These are phyloP conservation scores for Helicoverpa assulta DNA, from an alignment of 2,888 invertebrate genomes.

Conservation along the genomic window DNA sequence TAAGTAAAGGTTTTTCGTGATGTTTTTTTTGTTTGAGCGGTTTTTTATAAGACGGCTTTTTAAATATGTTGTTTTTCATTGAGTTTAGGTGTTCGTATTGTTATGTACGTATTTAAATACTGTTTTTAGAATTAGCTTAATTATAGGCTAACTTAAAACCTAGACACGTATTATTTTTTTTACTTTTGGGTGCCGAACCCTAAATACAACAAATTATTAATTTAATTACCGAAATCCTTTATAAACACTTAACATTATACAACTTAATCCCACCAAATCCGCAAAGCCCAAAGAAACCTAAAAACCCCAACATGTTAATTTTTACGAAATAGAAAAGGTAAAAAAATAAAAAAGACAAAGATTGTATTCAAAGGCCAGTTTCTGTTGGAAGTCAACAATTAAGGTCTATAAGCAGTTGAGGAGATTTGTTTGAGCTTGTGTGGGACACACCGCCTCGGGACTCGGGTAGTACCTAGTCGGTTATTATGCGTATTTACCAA, in stretches of 20 bases:
- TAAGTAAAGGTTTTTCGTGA: slow-evolving; percentile 24
- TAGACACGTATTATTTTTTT: too few species aligned
- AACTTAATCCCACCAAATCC: not conserved
- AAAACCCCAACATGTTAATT: not conserved
- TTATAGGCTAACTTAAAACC: too few species aligned
- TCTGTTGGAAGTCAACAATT: slow-evolving; percentile 27
- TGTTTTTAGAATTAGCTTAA: too few species aligned
- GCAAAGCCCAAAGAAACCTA: not conserved
- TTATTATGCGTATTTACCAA: slow-evolving; percentile 24
- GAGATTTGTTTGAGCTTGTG: slow-evolving; percentile 34
- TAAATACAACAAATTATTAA: too few species aligned
- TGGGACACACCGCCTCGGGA: slow-evolving; percentile 7
- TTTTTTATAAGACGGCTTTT: slow-evolving; percentile 26
- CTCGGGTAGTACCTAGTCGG: not conserved
- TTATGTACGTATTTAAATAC: too few species aligned
- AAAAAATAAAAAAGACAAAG: not conserved
- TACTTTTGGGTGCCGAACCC: too few species aligned
- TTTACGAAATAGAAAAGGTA: too few species aligned
- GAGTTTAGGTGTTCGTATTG: not conserved
- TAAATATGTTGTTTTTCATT: too few species aligned
- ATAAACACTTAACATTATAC: not conserved
- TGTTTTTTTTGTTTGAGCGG: slow-evolving; percentile 5
- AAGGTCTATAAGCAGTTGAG: slow-evolving; percentile 11
- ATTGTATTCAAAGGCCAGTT: slow-evolving; percentile 15
- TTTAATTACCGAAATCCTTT: not conserved